Conservation (phyloP, 2,113 vertebrate species). For the Mesitornis unicolor region DNA sequence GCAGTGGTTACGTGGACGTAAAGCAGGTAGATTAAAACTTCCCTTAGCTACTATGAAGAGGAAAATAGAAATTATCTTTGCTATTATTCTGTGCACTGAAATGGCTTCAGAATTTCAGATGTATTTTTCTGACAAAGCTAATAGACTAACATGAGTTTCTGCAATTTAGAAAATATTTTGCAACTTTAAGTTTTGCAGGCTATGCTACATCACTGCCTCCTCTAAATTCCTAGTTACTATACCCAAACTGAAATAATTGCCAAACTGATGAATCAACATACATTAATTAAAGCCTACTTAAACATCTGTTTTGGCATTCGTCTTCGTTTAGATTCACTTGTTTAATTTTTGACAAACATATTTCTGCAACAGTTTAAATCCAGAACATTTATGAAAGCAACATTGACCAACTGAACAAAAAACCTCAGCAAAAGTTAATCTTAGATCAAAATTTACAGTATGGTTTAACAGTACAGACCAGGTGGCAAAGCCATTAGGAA, state of each 20-base stretch:
- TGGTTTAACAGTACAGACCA: too few relatives aligned
- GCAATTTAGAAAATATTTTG: neutral
- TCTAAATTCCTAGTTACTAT: neutral
- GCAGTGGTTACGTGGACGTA: slow-evolving; percentile 6
- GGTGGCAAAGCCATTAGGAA: slow-evolving; percentile 36
- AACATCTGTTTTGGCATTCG: neutral
- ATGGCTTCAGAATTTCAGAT: neutral
- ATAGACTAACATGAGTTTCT: neutral
- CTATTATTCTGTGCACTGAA: neutral
- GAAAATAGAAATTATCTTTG: neutral
- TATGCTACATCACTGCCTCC: neutral
- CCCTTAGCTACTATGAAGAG: slow-evolving; percentile 1
- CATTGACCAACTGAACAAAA: neutral
- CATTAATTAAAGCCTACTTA: neutral
- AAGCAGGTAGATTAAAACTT: slow-evolving; percentile 22
- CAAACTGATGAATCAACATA: neutral
- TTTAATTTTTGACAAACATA: neutral
- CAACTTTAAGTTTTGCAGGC: neutral
- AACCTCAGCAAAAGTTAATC: neutral
- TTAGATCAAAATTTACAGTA: slow-evolving; percentile 35
- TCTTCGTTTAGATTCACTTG: neutral
- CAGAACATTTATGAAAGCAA: slow-evolving; percentile 30
- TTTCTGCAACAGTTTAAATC: neutral
- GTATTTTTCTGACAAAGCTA: neutral
- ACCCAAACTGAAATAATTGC: neutral